These are phyloP conservation scores for Hemiscyllium ocellatum DNA, from an alignment of 2,113 vertebrate genomes.

Conservation along the genomic window DNA sequence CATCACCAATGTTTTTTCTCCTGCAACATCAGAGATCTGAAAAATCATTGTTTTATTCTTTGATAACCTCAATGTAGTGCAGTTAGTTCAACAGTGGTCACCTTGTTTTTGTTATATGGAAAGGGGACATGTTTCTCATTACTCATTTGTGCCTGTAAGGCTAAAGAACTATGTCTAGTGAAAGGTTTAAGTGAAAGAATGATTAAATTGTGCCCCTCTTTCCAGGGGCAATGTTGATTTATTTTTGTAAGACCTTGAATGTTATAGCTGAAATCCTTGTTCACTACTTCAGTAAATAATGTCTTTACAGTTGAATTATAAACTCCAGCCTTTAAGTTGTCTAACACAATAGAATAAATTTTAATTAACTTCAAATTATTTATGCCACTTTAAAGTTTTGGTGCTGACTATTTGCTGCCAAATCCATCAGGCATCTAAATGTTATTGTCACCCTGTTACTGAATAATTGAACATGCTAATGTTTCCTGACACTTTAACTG, in stretches of 20 bases:
- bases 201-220: not conserved
- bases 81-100: not conserved
- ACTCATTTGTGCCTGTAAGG: too few relatives aligned
- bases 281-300: not conserved
- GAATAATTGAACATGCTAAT: not conserved
- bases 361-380: not conserved
- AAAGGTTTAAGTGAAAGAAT: not conserved
- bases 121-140: not conserved
- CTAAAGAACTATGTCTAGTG: not conserved
- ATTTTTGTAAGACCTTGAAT: not conserved
- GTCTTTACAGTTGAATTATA: not conserved
- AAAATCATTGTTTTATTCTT: not conserved
- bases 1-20: not conserved
- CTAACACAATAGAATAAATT: not conserved
- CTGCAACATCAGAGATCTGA: not conserved
- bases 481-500: not conserved
- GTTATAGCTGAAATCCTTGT: not conserved
- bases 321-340: not conserved
- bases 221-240: not conserved
- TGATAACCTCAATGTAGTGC: not conserved
- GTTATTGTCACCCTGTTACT: not conserved
- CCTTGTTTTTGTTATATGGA: not conserved
- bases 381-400: not conserved
- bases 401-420: not conserved
- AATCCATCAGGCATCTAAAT: not conserved